A percentile compares a stretch with the other conserved stretches of the same genome.
Conservation (phyloP, 2,113 vertebrate genomes). For the Crypturellus undulatus region DNA sequence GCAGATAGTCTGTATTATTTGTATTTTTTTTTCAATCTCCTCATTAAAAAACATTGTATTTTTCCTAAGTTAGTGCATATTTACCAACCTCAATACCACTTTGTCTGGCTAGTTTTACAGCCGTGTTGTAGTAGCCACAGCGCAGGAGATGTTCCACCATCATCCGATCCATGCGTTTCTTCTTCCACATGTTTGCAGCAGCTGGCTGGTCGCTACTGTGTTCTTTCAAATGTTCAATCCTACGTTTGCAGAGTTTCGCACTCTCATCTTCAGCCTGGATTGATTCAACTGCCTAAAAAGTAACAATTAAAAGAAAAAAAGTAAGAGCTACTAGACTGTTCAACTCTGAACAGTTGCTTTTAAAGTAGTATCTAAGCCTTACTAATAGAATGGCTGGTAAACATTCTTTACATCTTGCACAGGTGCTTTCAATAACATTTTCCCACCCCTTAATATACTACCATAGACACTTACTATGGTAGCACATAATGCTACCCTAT, state of each 20-base stretch:
- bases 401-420: not conserved
- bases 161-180: constrained; percentile 99
- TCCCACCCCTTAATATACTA: not conserved
- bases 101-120: constrained; percentile 94
- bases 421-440: not conserved
- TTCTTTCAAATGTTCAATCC: constrained; percentile 97
- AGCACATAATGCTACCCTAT: accelerated
- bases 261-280: constrained; percentile 99
- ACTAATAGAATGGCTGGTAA: not conserved
- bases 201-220: constrained; percentile 96
- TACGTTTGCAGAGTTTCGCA: constrained; percentile 94
- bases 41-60: not conserved
- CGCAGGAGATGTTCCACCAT: constrained; percentile 98
- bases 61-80: not conserved
- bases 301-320: not conserved
- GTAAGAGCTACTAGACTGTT: not conserved
- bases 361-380: not conserved
- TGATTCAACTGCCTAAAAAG: constrained; percentile 91
- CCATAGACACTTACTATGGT: not conserved
- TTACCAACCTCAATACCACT: constrained; percentile 93
- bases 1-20: not conserved
- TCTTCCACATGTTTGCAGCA: constrained; percentile 95
- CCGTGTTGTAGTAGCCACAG: constrained; percentile 97
- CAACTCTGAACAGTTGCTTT: not conserved
- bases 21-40: not conserved